Evolutionary conservation across 2,113 vertebrate genomes (phyloP), one percentile per base, ranked within the genome.

Genomic region (Camarhynchus parvulus): DNA sequence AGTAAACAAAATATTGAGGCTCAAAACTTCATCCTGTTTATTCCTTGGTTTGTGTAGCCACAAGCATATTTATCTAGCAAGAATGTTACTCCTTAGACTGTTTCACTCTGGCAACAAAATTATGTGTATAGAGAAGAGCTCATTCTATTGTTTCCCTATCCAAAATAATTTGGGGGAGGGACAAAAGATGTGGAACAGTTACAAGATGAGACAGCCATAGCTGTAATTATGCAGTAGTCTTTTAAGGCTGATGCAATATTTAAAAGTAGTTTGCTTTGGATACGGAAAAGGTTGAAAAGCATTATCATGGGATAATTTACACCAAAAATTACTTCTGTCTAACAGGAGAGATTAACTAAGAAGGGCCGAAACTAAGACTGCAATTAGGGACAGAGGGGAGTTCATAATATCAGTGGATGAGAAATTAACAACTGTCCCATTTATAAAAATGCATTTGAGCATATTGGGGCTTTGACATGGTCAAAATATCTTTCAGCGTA

Each of bases 121-220:
- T 2, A n/a, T 59, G 62, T 35, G 49, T 73, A 92, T 79, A 70
- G 87, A 87, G 81, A 89, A 89, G 55, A 66, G 73, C 24, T 94
- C 39, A 44, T 76, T 87, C 87, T 91, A 94, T 90, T 95, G 81
- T 96, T 87, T 79, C 37, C 20, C 53, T 61, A 76, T 31, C 69
- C 80, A 93, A 89, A 96, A 82, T 15, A 93, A 75, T 68, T 44
- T 56, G 7, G 8, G 28, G 58, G 31, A 84, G 70, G 78, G 62
- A 49, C 41, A 62, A 67, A 92, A 94, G n/a, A 79, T 10, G 3
- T 46, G 37, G 69, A 90, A 69, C 6, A 25, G 30, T 76, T 82
- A 47, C 74, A 79, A 91, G 78, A 85, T 11, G 7, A 73, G 81
- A 73, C 63, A 85, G 49, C 4, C 47, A 72, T 31, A 23, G 13